Percentiles rank a stretch among this genome's conserved stretches.
These are phyloP conservation scores for Trematocara nigrifrons DNA, from an alignment of 2,113 vertebrate species.

Conservation along the genomic window DNA sequence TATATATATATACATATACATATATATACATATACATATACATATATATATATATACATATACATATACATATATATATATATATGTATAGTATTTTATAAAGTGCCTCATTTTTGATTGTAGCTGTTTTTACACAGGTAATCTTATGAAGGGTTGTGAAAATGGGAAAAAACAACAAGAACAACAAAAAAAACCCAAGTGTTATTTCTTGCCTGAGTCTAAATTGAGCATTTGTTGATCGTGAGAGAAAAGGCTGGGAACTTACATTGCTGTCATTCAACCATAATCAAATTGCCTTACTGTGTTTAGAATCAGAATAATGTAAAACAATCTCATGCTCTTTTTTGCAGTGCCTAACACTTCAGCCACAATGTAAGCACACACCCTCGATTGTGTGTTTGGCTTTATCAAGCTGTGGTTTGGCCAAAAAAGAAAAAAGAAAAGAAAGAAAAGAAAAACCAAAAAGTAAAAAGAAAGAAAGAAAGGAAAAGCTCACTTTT, in stretches of 20 bases:
- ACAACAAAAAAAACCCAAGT: not conserved
- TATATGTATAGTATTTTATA: constrained; percentile 64
- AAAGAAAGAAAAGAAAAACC: not conserved
- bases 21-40: constrained; percentile 21
- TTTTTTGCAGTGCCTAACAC: constrained; percentile 68
- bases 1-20: constrained; percentile 58
- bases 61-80: constrained; percentile 64
- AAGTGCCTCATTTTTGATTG: constrained; percentile 50
- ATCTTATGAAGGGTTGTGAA: constrained; percentile 47
- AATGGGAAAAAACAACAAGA: not conserved
- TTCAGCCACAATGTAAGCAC: constrained; percentile 66
- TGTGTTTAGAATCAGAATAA: constrained; percentile 46
- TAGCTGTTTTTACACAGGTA: too few species aligned
- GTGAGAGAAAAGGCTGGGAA: constrained; percentile 29
- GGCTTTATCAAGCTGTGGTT: constrained; percentile 35
- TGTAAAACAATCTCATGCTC: constrained; percentile 3
- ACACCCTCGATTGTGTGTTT: constrained; percentile 10
- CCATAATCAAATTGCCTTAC: constrained; percentile 71
- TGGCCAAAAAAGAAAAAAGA: constrained; percentile 13
- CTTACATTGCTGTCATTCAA: constrained; percentile 50
- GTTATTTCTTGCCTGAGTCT: constrained; percentile 47
- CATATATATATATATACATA: constrained; percentile 31
- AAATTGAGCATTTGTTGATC: constrained; percentile 48
- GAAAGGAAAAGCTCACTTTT: not conserved
- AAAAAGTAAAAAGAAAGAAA: not conserved